phyloP scores from a whole-genome alignment of 2,113 vertebrate genomes.

The Heterocephalus glaber region DNA sequence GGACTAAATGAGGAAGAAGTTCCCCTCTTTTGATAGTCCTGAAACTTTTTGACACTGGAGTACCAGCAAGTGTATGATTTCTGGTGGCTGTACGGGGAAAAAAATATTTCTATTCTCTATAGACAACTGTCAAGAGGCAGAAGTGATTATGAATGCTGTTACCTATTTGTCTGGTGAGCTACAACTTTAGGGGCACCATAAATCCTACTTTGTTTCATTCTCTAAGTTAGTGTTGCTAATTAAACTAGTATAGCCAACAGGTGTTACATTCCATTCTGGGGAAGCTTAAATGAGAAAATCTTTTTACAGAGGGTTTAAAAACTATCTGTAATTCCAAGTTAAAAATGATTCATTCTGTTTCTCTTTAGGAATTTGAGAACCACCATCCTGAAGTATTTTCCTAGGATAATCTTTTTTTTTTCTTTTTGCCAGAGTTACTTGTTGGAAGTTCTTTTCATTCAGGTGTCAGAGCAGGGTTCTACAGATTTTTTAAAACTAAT shows the following conservation, averaged over 20 bases:
- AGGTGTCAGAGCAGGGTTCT: neutral
- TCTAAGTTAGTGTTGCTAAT: neutral
- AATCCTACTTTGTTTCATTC: neutral
- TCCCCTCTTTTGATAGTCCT: neutral
- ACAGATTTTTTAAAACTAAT: neutral
- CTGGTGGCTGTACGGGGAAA: neutral
- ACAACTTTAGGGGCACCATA: neutral
- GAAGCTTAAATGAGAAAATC: neutral
- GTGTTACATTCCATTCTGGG: neutral
- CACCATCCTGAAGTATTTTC: neutral
- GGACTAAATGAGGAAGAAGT: neutral
- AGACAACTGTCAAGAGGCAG: neutral
- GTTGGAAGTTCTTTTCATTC: neutral
- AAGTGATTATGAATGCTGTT: neutral
- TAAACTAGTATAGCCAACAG: neutral
- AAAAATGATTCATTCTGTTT: neutral
- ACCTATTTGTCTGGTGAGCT: neutral
- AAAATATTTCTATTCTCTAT: neutral
- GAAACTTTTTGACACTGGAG: neutral
- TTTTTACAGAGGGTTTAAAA: neutral
- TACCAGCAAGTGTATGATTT: neutral
- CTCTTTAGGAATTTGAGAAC: slow-evolving; percentile 1
- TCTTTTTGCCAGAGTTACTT: neutral
- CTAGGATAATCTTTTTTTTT: neutral
- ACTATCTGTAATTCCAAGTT: neutral